These are phyloP conservation scores for Acanthiza pusilla DNA, from an alignment of 2,797 vertebrate species.

Conservation along the genomic window DNA sequence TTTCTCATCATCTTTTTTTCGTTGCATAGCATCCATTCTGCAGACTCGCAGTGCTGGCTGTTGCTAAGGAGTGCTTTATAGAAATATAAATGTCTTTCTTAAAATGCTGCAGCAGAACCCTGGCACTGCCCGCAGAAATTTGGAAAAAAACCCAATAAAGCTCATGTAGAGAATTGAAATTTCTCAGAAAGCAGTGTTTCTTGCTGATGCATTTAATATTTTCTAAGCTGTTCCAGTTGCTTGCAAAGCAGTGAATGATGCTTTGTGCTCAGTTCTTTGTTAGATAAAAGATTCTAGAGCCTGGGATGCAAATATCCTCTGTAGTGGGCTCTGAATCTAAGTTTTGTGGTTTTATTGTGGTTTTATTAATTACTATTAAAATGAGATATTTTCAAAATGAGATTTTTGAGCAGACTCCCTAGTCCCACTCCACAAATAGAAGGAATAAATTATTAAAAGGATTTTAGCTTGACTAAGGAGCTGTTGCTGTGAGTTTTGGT, in stretches of 20 bases:
- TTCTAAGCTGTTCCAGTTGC: background rate
- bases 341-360: fast-evolving
- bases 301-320: background rate
- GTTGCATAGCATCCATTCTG: background rate
- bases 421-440: background rate
- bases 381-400: background rate
- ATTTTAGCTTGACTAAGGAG: background rate
- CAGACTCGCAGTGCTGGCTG: background rate
- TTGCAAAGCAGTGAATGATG: background rate
- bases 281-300: background rate
- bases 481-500: background rate
- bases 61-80: background rate
- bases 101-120: background rate
- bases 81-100: background rate
- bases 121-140: background rate
- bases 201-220: background rate
- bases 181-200: background rate
- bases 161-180: background rate
- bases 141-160: background rate
- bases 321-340: background rate
- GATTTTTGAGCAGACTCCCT: background rate
- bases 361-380: background rate
- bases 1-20: background rate
- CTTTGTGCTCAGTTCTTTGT: background rate
- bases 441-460: background rate